Percentiles rank a stretch among this genome's conserved stretches.
phyloP scores from a whole-genome alignment of 2,888 invertebrate species.

The Xestobium rufovillosum region DNA sequence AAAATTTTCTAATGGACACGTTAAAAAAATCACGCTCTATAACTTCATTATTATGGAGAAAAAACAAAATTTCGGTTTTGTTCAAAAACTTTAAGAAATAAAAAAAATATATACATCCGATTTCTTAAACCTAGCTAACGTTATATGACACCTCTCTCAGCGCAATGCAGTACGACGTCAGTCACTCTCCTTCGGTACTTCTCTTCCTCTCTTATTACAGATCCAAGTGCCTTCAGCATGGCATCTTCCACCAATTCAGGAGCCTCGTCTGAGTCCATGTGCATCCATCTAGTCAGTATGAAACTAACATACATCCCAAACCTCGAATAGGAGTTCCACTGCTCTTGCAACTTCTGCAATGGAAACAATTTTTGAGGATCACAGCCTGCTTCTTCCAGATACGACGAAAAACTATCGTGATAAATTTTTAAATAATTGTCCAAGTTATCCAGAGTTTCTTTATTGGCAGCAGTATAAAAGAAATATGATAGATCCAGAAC shows the following conservation, averaged over 20 bases:
- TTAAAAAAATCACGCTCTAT: too few relatives aligned
- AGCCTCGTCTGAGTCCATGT: not conserved
- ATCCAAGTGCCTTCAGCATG: not conserved
- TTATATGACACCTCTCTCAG: too few relatives aligned
- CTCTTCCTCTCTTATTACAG: not conserved
- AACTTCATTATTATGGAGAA: too few relatives aligned
- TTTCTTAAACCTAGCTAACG: too few relatives aligned
- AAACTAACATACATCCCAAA: conserved; percentile 18
- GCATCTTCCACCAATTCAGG: not conserved
- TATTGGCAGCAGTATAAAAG: conserved; percentile 32
- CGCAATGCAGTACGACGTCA: not conserved
- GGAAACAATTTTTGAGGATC: conserved; percentile 31
- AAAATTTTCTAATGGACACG: too few relatives aligned
- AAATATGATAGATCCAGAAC: conserved; percentile 35
- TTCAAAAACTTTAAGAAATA: too few relatives aligned
- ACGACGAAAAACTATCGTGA: conserved; percentile 28
- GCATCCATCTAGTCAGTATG: not conserved
- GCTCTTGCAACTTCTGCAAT: conserved; percentile 23
- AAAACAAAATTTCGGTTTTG: too few relatives aligned
- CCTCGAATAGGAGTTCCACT: conserved; percentile 26
- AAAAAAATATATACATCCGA: too few relatives aligned
- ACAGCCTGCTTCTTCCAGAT: conserved; percentile 26
- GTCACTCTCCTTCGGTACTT: not conserved
- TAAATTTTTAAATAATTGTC: conserved; percentile 33
- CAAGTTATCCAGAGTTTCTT: conserved; percentile 29